Conservation (phyloP, 2,888 invertebrate genomes). For the Brenthis ino region DNA sequence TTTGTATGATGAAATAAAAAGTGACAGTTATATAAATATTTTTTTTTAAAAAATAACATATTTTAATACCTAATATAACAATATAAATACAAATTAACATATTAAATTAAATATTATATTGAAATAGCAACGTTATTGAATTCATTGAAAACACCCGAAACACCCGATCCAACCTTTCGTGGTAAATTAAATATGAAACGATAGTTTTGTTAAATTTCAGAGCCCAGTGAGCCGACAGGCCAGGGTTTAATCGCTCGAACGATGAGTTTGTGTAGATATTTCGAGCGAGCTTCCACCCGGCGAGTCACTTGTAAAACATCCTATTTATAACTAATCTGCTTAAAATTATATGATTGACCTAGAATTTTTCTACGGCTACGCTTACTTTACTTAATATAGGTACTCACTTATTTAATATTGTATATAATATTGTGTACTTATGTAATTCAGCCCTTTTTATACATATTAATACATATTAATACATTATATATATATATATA, state of each 20-base stretch:
- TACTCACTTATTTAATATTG: too few species aligned
- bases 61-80: too few species aligned
- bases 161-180: background rate
- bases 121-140: constrained; percentile 8
- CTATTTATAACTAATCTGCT: background rate
- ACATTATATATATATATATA: too few species aligned
- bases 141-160: too few species aligned
- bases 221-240: constrained; percentile 19
- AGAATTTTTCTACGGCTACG: too few species aligned
- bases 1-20: too few species aligned
- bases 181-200: constrained; percentile 21
- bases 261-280: constrained; percentile 21
- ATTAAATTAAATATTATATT: background rate
- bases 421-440: too few species aligned
- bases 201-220: constrained; percentile 25
- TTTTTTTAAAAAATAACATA: too few species aligned
- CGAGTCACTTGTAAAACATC: constrained; percentile 3
- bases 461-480: too few species aligned
- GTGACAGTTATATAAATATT: too few species aligned
- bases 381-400: too few species aligned
- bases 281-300: constrained; percentile 1
- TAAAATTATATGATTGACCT: background rate
- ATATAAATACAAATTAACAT: background rate
- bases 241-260: constrained; percentile 24
- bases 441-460: too few species aligned